Percentiles rank a stretch among this genome's conserved stretches.
Conservation (phyloP, 2,113 vertebrate species). For the Heloderma charlesbogerti region DNA sequence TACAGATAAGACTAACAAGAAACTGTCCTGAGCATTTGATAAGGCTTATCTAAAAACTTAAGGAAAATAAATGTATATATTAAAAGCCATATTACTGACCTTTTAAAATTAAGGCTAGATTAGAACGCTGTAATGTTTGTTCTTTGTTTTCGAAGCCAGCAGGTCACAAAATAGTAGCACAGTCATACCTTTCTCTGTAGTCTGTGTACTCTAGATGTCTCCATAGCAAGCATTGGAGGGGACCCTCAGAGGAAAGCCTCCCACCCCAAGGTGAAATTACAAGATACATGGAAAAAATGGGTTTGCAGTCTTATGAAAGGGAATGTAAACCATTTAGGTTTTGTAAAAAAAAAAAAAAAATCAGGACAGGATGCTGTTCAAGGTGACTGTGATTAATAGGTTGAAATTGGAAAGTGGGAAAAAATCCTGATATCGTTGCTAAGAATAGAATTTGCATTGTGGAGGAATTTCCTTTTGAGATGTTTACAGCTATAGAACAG, state of each 20-base stretch:
- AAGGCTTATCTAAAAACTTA: neutral
- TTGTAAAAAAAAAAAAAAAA: neutral
- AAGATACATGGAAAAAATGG: neutral
- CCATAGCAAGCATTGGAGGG: neutral
- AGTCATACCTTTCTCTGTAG: neutral
- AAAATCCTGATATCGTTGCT: neutral
- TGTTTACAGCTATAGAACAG: conserved; percentile 15
- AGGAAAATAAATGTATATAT: neutral
- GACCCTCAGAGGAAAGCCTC: neutral
- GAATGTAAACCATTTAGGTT: neutral
- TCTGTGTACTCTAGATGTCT: neutral
- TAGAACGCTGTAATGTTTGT: neutral
- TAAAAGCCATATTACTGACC: neutral
- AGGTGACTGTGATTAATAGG: neutral
- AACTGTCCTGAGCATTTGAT: neutral
- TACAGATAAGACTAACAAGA: neutral
- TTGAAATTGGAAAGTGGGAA: neutral
- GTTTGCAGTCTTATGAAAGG: neutral
- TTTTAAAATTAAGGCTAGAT: neutral
- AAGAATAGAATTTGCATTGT: conserved; percentile 6
- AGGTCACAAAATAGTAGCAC: neutral
- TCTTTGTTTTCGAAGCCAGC: neutral
- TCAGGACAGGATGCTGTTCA: neutral
- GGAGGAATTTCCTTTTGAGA: conserved; percentile 18
- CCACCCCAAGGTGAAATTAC: neutral